phyloP scores from a whole-genome alignment of 64 coral and sea anemone genomes.

The Pocillopora damicornis region DNA sequence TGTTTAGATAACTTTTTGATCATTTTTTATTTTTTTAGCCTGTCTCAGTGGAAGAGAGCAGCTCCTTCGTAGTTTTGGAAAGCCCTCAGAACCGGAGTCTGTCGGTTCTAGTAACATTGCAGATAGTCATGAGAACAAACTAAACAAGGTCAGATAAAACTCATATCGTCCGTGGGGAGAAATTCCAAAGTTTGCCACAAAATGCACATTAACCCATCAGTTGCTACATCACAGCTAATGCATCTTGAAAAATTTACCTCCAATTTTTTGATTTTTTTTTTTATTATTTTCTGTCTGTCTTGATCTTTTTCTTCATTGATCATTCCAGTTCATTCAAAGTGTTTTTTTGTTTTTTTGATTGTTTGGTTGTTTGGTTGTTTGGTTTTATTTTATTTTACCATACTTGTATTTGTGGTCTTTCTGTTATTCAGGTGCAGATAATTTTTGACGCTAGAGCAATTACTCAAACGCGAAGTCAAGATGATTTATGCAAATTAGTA shows the following conservation, averaged over 20 bases:
- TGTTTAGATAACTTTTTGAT: not conserved
- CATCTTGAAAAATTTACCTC: too few species aligned
- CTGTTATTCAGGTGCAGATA: too few species aligned
- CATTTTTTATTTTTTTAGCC: conserved; percentile 12
- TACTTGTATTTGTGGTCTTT: too few species aligned
- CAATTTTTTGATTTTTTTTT: too few species aligned
- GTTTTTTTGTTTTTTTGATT: too few species aligned
- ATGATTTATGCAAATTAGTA: not conserved
- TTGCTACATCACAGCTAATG: too few species aligned
- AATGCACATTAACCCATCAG: not conserved
- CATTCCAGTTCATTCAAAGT: too few species aligned
- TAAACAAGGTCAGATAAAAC: conserved; percentile 22
- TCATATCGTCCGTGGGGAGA: too few species aligned
- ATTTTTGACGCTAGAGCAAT: not conserved
- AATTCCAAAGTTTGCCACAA: not conserved
- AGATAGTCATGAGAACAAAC: not conserved
- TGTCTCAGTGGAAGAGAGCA: conserved; percentile 18
- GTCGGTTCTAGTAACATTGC: not conserved
- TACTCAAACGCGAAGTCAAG: not conserved
- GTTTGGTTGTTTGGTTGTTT: too few species aligned
- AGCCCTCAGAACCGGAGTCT: not conserved
- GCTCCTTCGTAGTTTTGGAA: conserved; percentile 37
- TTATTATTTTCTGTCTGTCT: too few species aligned
- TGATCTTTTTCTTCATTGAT: too few species aligned
- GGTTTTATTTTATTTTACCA: too few species aligned